Base-by-base conservation (phyloP, 2,888 invertebrate genomes). In the Harpalus rufipes region DNA sequence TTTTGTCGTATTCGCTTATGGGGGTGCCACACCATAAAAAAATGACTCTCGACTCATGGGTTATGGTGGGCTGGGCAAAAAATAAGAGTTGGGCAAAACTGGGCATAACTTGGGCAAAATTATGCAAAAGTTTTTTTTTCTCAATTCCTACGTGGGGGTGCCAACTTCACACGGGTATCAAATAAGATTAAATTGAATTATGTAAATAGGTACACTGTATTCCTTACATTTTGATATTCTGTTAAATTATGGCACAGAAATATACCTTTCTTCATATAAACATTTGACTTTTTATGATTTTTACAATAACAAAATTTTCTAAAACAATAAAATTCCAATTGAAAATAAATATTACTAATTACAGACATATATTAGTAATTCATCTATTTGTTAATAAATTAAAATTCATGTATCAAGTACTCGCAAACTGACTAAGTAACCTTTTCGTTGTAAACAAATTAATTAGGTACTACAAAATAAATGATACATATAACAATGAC, bases 401-500 rank as follows among this genome's bases (percentile, higher is more conserved):
- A 78, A 25, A 32, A 68, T n/a, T 58, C 21, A 18, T 41, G 56
- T 76, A 76, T 78, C 56, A 58, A 78, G 58, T 58, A 58, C 78
- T 32, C 14, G 56, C 21, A 78, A 78, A 78, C 56, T 78, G 32
- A 78, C 58, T 78, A 80, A 80, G 59, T 80, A 80, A 80, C 61
- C 59, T 51, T 39, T 78, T 84, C 78, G 76, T 84, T 84, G 84
- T 84, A 51, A 84, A 84, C 41, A 78, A 84, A 84, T 41, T 76
- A 18, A 65, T 41, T 63, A 78, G 56, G 16, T 83, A 78, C 84
- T 84, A 84, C 84, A 84, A 84, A 84, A 84, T 78, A 84, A 63
- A 58, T 78, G 32, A 74, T 84, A 84, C 41, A 84, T 84, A 84
- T 84, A 84, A 84, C 84, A 84, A 65, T 76, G 51, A 78, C 76